Percentiles rank a stretch among this genome's conserved stretches.
Evolutionary conservation across 2,113 vertebrate genomes (phyloP).

Genomic region (Bubo bubo): DNA sequence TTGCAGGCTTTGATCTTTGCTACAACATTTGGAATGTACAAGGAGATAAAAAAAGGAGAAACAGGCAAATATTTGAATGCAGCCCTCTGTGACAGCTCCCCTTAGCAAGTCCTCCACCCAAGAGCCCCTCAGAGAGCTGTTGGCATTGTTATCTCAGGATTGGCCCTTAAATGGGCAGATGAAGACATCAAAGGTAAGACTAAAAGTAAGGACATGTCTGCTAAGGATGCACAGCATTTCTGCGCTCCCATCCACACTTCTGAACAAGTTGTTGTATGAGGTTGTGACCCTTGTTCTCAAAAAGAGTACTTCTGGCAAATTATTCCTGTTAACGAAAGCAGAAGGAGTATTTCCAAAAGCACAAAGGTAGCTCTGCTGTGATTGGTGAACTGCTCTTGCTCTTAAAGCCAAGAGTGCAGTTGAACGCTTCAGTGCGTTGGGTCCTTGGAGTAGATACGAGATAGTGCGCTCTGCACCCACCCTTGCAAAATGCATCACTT

Average conservation of each 20-base stretch:
- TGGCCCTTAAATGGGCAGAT: background rate
- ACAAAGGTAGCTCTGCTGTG: background rate
- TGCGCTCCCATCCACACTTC: fast-evolving
- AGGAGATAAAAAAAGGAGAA: conserved; percentile 2
- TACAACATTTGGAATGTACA: background rate
- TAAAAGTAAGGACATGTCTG: background rate
- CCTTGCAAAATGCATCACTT: background rate
- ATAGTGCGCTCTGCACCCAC: fast-evolving
- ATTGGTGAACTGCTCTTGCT: background rate
- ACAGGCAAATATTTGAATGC: background rate
- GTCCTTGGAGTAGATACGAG: background rate
- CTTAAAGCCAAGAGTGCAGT: background rate
- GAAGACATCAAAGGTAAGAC: background rate
- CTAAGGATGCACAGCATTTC: background rate
- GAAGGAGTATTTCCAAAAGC: background rate
- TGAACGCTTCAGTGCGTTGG: background rate
- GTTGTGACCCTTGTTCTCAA: background rate
- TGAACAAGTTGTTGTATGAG: fast-evolving
- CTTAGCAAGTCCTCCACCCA: background rate
- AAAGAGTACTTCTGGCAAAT: background rate
- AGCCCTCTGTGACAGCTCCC: background rate
- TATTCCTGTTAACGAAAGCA: fast-evolving
- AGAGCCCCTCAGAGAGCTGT: background rate
- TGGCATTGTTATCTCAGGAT: background rate
- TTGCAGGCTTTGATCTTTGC: background rate